Conservation (phyloP, 2,797 vertebrate species). For the Rhodeus uyekii region DNA sequence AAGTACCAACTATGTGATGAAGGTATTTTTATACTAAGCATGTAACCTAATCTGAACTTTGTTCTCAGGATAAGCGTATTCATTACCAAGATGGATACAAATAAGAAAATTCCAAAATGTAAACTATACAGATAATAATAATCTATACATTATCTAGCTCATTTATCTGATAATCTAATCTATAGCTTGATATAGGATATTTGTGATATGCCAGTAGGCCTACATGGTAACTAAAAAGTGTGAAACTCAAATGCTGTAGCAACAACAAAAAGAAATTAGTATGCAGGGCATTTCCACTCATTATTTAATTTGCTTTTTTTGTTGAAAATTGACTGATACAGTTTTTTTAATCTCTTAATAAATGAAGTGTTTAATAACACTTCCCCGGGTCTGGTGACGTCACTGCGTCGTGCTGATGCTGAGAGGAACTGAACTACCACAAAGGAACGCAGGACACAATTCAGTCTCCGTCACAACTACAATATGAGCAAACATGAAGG, state of each 20-base stretch:
- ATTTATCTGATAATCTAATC: too few relatives aligned
- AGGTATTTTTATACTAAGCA: background rate
- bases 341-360: too few relatives aligned
- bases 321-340: too few relatives aligned
- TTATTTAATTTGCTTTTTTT: too few relatives aligned
- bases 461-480: background rate
- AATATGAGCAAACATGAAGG: slow-evolving; percentile 58
- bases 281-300: background rate
- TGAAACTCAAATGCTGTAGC: background rate
- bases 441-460: background rate
- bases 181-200: background rate
- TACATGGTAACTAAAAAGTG: background rate
- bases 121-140: background rate
- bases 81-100: background rate
- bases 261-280: background rate
- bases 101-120: background rate
- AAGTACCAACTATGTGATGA: background rate
- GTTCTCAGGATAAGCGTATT: background rate
- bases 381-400: background rate
- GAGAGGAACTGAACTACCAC: background rate
- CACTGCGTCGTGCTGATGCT: background rate
- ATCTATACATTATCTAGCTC: background rate
- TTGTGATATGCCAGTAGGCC: background rate
- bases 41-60: background rate
- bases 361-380: too few relatives aligned